Evolutionary conservation across 2,113 vertebrate genomes (phyloP).

Genomic region (Alaudala cheleensis): DNA sequence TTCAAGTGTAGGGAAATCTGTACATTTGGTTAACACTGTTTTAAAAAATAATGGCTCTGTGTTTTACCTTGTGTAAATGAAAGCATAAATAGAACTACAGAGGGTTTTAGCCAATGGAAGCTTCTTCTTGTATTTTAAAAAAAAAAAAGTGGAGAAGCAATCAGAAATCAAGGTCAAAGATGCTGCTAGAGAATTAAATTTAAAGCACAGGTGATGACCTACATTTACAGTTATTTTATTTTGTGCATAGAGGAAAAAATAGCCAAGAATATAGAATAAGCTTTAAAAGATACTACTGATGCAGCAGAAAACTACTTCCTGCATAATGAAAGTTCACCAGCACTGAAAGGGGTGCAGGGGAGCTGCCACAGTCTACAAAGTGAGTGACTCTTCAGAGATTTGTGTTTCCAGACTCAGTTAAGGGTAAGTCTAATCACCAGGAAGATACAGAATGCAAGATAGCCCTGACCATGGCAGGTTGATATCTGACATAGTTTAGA

Average conservation of each 20-base stretch:
- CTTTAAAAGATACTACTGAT: not conserved
- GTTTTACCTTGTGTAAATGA: not conserved
- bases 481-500: not conserved
- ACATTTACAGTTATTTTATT: not conserved
- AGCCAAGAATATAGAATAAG: not conserved
- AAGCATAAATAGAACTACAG: not conserved
- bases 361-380: not conserved
- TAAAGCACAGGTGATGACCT: not conserved
- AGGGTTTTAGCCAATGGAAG: not conserved
- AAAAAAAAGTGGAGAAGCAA: not conserved
- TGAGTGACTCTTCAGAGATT: not conserved
- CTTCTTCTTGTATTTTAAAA: not conserved
- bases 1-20: not conserved
- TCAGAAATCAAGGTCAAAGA: not conserved
- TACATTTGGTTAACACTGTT: not conserved
- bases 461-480: not conserved
- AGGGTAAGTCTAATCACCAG: not conserved
- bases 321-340: not conserved
- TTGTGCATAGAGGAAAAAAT: not conserved
- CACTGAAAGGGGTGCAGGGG: not conserved
- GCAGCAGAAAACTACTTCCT: rapidly evolving
- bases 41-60: not conserved
- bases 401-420: not conserved
- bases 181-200: not conserved
- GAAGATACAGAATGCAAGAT: not conserved